Base-by-base conservation (phyloP, 1,140 invertebrate genomes). In the Latrodectus geometricus region DNA sequence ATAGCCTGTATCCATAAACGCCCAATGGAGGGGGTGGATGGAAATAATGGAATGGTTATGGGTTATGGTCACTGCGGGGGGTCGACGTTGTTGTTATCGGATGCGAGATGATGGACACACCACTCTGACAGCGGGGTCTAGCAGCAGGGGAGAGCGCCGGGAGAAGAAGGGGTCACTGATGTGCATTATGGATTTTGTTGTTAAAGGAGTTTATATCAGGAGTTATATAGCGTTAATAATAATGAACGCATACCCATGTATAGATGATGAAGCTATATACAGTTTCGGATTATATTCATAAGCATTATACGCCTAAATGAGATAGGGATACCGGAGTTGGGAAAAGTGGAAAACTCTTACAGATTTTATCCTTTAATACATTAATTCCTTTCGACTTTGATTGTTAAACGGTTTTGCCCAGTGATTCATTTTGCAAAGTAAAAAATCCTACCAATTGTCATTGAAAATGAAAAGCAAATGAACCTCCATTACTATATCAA, bases 211-310 rank as follows among this genome's bases (percentile, higher is more conserved):
- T 49, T 82, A 73, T 72, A 73, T 73, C 73, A 61, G 56, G 79
- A 82, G 69, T 82, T 82, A 82, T 82, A 82, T 56, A 73, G 79
- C 79, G 79, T 82, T 82, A 82, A 72, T 73, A 82, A 82, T 82
- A 82, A 82, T 82, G 69, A 54, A 73, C 52, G 70, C 17, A 35
- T 73, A 69, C 20, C 35, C 68, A 21, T 23, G 70, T 48, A n/a
- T n/a, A 20, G 68, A 14, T 48, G 70, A 14, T 4, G 54, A 2
- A 14, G 11, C 54, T 11, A 17, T 61, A 14, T 61, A 4, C 52
- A 1, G 50, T 61, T 35, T 7, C 52, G 21, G 20, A 15, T 61
- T 54, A 76, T 76, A 52, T 50, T 9, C 7, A 11, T 35, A 52
- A 76, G 14, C 52, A 76, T 76, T 76, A 76, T 61, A 61, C 54